Conservation (phyloP, 2,113 vertebrate genomes). For the Clarias gariepinus region DNA sequence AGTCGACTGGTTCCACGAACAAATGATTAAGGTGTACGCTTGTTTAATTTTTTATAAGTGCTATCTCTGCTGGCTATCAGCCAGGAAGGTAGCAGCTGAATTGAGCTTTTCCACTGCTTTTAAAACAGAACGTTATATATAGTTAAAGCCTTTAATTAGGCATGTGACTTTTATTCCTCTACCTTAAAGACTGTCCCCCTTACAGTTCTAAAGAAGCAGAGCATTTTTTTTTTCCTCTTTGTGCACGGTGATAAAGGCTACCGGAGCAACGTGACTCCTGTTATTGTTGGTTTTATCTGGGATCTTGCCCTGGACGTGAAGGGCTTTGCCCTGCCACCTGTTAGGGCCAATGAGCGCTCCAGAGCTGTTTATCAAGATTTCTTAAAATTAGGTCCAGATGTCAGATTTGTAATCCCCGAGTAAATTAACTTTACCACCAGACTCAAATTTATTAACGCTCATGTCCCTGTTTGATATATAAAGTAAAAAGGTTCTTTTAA, state of each 20-base stretch:
- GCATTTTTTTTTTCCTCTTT: slow-evolving; percentile 47
- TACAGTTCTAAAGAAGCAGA: slow-evolving; percentile 44
- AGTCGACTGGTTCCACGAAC: slow-evolving; percentile 61
- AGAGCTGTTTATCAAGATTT: slow-evolving; percentile 48
- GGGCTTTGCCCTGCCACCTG: slow-evolving; percentile 61
- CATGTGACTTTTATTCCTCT: slow-evolving; percentile 39
- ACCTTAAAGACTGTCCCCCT: slow-evolving; percentile 21
- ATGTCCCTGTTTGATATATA: neutral
- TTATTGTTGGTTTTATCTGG: slow-evolving; percentile 58
- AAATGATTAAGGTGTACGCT: slow-evolving; percentile 71
- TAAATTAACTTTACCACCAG: slow-evolving; percentile 7
- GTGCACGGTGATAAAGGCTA: slow-evolving; percentile 48
- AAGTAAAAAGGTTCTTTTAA: neutral
- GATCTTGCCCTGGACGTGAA: slow-evolving; percentile 58
- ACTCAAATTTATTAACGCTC: slow-evolving; percentile 1
- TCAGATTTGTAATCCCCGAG: slow-evolving; percentile 44
- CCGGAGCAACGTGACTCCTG: slow-evolving; percentile 54
- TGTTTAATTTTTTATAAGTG: slow-evolving; percentile 75
- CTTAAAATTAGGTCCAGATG: slow-evolving; percentile 36
- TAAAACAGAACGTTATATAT: slow-evolving; percentile 46
- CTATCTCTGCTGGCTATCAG: slow-evolving; percentile 69
- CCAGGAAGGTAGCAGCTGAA: slow-evolving; percentile 62
- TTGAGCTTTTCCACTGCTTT: slow-evolving; percentile 59
- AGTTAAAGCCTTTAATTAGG: slow-evolving; percentile 46
- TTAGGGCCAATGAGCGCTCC: slow-evolving; percentile 37